A percentile compares a stretch with the other conserved stretches of the same genome.
Conservation (phyloP, 2,113 vertebrate species). For the Ovis aries region DNA sequence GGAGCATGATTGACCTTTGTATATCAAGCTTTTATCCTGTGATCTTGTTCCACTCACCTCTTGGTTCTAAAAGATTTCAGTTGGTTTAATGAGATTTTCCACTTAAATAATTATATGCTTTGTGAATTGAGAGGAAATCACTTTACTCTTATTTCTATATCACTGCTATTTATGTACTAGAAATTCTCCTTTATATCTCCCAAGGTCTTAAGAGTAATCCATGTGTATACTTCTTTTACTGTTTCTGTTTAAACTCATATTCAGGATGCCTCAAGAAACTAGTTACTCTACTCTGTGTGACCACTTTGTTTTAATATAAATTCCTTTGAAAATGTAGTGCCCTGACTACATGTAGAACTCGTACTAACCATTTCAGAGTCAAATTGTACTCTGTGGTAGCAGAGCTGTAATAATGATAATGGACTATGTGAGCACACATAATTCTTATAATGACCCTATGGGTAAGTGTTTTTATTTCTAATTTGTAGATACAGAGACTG, state of each 20-base stretch:
- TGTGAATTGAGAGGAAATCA: neutral
- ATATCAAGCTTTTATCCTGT: neutral
- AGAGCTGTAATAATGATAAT: neutral
- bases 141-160: neutral
- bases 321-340: neutral
- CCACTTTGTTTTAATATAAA: neutral
- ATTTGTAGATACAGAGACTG: neutral
- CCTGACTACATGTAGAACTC: neutral
- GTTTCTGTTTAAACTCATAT: neutral
- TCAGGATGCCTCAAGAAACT: neutral
- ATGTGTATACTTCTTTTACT: neutral
- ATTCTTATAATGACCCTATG: neutral
- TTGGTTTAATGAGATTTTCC: neutral
- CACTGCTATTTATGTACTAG: neutral
- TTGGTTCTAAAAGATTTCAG: neutral
- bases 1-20: neutral
- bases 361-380: neutral
- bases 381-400: neutral
- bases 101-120: neutral
- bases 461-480: neutral
- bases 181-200: neutral
- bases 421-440: neutral
- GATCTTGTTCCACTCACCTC: neutral
- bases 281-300: neutral
- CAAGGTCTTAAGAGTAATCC: neutral